Evolutionary conservation across 2,888 invertebrate genomes (phyloP), one percentile per base, ranked within the genome.

Genomic region (Lithodes maja): DNA sequence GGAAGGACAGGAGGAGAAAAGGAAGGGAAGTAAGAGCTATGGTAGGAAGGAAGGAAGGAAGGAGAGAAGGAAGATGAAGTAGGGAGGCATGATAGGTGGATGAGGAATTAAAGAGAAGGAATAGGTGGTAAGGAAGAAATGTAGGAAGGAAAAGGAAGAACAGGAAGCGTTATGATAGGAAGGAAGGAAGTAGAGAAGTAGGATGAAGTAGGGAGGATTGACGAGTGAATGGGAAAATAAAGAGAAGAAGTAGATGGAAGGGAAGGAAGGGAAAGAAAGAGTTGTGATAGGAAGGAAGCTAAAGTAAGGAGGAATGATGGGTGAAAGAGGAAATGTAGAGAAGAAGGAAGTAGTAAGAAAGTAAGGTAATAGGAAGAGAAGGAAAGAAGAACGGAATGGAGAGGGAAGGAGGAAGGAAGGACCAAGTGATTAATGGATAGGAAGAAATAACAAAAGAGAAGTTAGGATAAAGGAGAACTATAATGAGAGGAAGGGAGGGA

Each of bases 11-110:
- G 85, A 85, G 55, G 53, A 49, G 50, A 52, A 55, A 52, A 85
- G 77, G 69, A 78, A 77, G 33, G 33, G 77, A 85, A 52, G 33
- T 55, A 85, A 68, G 77, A 68, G 61, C 33, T 77, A 78, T n/a
- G 50, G 53, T 77, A 85, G 77, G 55, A 55, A 75, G 85, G 77
- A 50, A 78, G 61, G 33, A 55, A 85, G 55, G 33, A 33, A 55
- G 85, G 77, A 71, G 69, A 71, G 53, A 68, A 80, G 55, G n/a
- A 5, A 80, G 61, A 17, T n/a, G 0, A 15, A 55, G 17, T n/a
- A 33, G 9, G 33, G 55, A 33, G 9, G 17, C 2, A 17, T n/a
- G 33, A 3, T 5, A 3, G 15, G 3, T 3, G 55, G 80, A 80
- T 2, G 1, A 5, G n/a, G 55, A 17, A 33, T 3, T 5, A 17